Evolutionary conservation across 2,888 invertebrate species (phyloP).

Genomic region (Eupithecia pulchellata): DNA sequence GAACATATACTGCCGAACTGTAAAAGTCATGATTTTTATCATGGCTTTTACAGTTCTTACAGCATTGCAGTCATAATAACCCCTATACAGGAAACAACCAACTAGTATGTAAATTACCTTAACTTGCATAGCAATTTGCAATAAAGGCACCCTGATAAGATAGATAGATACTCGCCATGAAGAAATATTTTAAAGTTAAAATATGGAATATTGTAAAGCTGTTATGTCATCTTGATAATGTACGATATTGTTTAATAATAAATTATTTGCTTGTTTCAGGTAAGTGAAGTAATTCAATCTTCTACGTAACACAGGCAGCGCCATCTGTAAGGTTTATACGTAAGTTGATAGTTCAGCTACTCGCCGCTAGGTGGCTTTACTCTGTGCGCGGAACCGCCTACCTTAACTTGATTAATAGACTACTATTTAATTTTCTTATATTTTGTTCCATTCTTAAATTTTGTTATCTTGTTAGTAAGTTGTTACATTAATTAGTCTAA

Average conservation of each 20-base stretch:
- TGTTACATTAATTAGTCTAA: too few species aligned
- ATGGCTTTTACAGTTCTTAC: neutral
- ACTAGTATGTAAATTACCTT: constrained; percentile 67
- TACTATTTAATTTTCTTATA: too few species aligned
- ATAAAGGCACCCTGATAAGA: constrained; percentile 43
- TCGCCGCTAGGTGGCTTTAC: constrained; percentile 60
- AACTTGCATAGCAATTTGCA: constrained; percentile 49
- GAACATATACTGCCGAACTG: neutral
- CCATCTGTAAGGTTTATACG: constrained; percentile 54
- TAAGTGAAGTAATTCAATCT: constrained; percentile 72
- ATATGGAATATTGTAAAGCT: neutral
- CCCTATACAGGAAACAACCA: constrained; percentile 63
- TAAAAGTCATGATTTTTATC: too few species aligned
- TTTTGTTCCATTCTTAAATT: too few species aligned
- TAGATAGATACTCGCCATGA: constrained; percentile 8
- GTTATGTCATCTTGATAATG: neutral
- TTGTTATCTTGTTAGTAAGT: too few species aligned
- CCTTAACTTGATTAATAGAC: too few species aligned
- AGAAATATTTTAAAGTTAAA: neutral
- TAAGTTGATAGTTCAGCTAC: constrained; percentile 58
- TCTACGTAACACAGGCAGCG: constrained; percentile 42
- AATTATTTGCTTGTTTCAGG: constrained; percentile 78
- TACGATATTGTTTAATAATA: constrained; percentile 20
- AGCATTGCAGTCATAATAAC: constrained; percentile 18
- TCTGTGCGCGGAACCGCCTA: neutral